Conservation (phyloP, 2,888 invertebrate species). For the Eristalis arbustorum region DNA sequence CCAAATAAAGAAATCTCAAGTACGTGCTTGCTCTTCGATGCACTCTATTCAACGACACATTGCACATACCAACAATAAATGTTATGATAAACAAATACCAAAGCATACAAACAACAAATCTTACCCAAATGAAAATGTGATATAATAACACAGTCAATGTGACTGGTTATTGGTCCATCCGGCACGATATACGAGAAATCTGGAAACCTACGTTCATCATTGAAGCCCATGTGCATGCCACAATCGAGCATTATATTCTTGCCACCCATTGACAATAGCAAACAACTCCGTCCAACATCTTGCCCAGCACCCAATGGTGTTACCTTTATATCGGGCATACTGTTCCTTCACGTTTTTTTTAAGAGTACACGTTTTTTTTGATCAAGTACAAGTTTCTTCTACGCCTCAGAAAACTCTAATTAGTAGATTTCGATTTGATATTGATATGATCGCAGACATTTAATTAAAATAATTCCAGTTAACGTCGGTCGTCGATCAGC, state of each 20-base stretch:
- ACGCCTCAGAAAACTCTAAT: not conserved
- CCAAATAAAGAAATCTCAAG: not conserved
- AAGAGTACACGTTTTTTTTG: not conserved
- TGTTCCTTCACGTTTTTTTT: too few species aligned
- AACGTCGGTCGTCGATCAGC: not conserved
- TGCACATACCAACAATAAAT: not conserved
- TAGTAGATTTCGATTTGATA: not conserved
- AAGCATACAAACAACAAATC: conserved; percentile 4
- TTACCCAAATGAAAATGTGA: conserved; percentile 96
- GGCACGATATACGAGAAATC: conserved; percentile 97
- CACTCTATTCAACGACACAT: not conserved
- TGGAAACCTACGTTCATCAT: conserved; percentile 97
- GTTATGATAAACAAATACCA: not conserved
- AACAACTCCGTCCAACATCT: conserved; percentile 99
- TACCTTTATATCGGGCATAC: conserved; percentile 93
- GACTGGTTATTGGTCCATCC: conserved; percentile 95
- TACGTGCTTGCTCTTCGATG: not conserved
- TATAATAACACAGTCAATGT: conserved; percentile 98
- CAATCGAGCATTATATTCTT: conserved; percentile 99
- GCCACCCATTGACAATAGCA: conserved; percentile 96
- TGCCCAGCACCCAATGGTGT: conserved; percentile 95
- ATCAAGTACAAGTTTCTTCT: not conserved
- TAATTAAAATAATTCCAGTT: not conserved
- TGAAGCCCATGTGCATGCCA: conserved; percentile 99
- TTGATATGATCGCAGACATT: not conserved